Evolutionary conservation across 2,797 vertebrate species (phyloP), one percentile per base, ranked within the genome.

Genomic region (Mormyrops boulengeri): DNA sequence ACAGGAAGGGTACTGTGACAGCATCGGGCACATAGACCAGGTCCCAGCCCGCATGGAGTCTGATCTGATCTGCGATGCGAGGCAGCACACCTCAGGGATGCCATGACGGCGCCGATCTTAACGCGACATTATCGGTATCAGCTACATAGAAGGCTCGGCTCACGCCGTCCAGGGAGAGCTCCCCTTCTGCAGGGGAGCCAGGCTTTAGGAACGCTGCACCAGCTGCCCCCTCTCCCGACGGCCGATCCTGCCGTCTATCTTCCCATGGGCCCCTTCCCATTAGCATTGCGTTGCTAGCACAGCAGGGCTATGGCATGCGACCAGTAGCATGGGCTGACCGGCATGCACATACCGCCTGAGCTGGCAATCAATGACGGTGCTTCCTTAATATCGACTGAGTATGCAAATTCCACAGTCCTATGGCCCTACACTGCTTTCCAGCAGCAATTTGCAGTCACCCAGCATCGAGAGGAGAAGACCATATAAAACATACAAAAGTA

Each of bases 31-130:
- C 92, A 87, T 93, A 85, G 89, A 19, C 89, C 53, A 49, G 93
- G 95, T 94, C 93, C 92, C 92, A 82, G 91, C 93, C 92, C 91
- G 91, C 93, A 30, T 34, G 91, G 92, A 93, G 95, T 96, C 96
- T 95, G 95, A 96, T 96, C 94, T 95, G 96, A 96, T 96, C 95
- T 95, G 94, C 94, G 94, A 96, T 95, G 96, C 94, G 94, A 94
- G 96, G 95, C 95, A 94, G 94, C 93, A 92, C 95, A 93, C 95
- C 95, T 94, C 88, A 91, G 95, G 95, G 95, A 95, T 92, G 85
- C 90, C 91, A 93, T 94, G 82, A 89, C 88, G 80, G 92, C 87
- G 93, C 92, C 91, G 91, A 92, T 94, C 92, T 90, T 89, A 90
- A 57, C 90, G 91, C 93, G 95, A 95, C 94, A 95, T 95, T 94